Conservation (phyloP, 2,113 vertebrate genomes). For the Phycodurus eques region DNA sequence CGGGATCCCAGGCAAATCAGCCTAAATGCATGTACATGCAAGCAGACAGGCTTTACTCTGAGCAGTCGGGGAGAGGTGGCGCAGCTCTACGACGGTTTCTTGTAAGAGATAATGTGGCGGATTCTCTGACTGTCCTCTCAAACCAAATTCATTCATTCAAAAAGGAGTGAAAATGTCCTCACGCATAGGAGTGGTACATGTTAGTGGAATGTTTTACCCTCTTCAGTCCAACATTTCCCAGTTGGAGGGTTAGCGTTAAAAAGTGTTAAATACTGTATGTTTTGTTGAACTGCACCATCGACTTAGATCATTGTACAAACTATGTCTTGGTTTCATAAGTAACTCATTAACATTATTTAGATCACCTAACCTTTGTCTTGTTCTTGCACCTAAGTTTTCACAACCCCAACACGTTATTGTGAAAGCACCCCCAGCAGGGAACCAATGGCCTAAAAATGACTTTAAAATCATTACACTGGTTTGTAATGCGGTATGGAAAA, state of each 20-base stretch:
- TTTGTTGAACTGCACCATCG: background rate
- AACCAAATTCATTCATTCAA: constrained; percentile 23
- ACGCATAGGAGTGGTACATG: constrained; percentile 40
- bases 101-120: constrained; percentile 21
- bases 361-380: too few species aligned
- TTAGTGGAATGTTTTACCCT: constrained; percentile 18
- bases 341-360: too few species aligned
- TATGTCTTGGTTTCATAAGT: background rate
- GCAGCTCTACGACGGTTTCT: constrained; percentile 45
- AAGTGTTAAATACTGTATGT: too few species aligned
- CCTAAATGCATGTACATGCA: constrained; percentile 60
- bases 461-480: background rate
- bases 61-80: constrained; percentile 35
- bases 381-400: too few species aligned
- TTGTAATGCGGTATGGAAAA: background rate
- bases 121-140: constrained; percentile 29
- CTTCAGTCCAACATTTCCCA: background rate
- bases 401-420: too few species aligned
- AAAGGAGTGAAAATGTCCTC: constrained; percentile 29
- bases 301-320: background rate
- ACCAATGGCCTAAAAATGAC: background rate
- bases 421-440: background rate
- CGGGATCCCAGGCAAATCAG: constrained; percentile 63
- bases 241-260: too few species aligned
- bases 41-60: constrained; percentile 46